These are phyloP conservation scores for Mylabris sibirica DNA, from an alignment of 2,888 invertebrate genomes.

Conservation along the genomic window DNA sequence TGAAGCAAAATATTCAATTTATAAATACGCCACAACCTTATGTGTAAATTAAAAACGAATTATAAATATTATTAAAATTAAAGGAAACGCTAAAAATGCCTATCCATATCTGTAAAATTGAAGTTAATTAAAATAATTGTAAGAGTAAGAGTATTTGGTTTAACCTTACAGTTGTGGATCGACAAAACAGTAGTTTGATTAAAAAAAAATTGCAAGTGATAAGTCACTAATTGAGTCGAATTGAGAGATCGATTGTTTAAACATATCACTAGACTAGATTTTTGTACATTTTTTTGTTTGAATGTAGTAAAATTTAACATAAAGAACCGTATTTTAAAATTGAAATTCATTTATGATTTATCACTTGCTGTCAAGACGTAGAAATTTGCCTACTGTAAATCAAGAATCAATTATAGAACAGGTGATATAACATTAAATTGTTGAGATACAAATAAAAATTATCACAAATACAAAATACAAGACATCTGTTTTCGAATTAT, in stretches of 20 bases:
- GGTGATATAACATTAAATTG: background rate
- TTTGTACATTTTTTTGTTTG: conserved; percentile 4
- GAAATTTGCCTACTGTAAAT: background rate
- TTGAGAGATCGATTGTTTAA: background rate
- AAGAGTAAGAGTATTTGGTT: background rate
- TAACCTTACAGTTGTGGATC: background rate
- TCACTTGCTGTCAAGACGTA: background rate
- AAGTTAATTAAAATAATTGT: no score
- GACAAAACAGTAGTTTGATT: background rate
- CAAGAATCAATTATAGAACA: background rate
- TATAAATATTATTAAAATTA: conserved; percentile 17
- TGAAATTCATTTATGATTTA: conserved; percentile 18
- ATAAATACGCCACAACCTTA: conserved; percentile 41
- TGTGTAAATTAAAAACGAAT: conserved; percentile 33
- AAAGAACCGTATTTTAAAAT: background rate
- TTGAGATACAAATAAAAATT: conserved; percentile 35
- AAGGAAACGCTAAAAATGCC: background rate
- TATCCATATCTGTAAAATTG: background rate
- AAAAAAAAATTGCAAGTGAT: background rate
- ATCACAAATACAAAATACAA: conserved; percentile 49
- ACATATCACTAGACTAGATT: conserved; percentile 5
- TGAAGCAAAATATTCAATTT: conserved; percentile 38
- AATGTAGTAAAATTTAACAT: background rate
- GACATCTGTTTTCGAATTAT: conserved; percentile 41
- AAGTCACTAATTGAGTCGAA: background rate